Conservation (phyloP, 2,113 vertebrate species). For the Pleuronectes platessa region DNA sequence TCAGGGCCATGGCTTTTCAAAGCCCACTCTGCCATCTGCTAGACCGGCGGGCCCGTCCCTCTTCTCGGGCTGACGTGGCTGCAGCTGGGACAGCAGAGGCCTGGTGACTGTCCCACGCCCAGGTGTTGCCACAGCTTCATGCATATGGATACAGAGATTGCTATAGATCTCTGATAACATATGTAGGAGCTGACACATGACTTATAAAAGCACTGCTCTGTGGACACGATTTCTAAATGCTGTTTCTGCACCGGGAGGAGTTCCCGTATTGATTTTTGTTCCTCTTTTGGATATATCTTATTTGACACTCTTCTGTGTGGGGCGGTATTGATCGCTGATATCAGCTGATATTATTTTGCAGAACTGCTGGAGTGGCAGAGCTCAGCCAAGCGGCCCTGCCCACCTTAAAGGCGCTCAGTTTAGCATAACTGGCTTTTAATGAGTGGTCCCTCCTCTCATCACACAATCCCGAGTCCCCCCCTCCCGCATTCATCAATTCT, state of each 20-base stretch:
- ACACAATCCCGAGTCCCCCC: constrained; percentile 70
- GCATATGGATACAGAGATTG: constrained; percentile 69
- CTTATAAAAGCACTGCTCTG: constrained; percentile 45
- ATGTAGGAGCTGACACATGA: constrained; percentile 49
- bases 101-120: constrained; percentile 48
- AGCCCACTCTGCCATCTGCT: constrained; percentile 79
- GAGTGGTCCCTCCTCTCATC: constrained; percentile 75
- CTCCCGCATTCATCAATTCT: constrained; percentile 82
- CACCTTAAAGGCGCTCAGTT: constrained; percentile 69
- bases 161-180: constrained; percentile 55
- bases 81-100: constrained; percentile 46
- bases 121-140: constrained; percentile 65
- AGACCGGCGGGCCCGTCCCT: constrained; percentile 52
- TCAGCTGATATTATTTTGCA: constrained; percentile 61
- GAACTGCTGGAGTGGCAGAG: constrained; percentile 64
- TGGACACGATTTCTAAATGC: constrained; percentile 47
- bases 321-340: constrained; percentile 61
- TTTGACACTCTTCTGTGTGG: constrained; percentile 52
- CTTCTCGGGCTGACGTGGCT: constrained; percentile 56
- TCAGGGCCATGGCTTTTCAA: constrained; percentile 80
- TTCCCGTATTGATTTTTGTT: constrained; percentile 52
- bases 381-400: constrained; percentile 54
- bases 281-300: constrained; percentile 52
- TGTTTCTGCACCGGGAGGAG: constrained; percentile 49
- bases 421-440: constrained; percentile 79